Percentiles rank a stretch among this genome's conserved stretches.
Conservation (phyloP, 2,113 vertebrate species). For the Hiodon alosoides region DNA sequence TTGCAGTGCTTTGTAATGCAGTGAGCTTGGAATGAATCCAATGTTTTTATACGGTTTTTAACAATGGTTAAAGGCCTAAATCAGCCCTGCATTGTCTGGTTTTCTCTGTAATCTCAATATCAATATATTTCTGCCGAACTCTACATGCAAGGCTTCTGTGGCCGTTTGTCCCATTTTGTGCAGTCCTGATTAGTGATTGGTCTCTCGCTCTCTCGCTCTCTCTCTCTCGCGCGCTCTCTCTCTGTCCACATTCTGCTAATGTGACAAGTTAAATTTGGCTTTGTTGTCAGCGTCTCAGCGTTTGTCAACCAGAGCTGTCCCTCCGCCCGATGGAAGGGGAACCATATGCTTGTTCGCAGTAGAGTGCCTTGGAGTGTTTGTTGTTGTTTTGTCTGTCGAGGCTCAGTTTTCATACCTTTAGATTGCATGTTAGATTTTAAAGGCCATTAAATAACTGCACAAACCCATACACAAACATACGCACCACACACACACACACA, state of each 20-base stretch:
- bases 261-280: slow-evolving; percentile 61
- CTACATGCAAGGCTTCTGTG: too few species aligned
- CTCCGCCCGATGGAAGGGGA: slow-evolving; percentile 54
- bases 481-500: slow-evolving; percentile 27
- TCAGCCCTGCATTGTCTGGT: too few species aligned
- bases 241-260: slow-evolving; percentile 44
- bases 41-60: too few species aligned
- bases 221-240: not conserved
- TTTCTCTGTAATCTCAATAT: too few species aligned
- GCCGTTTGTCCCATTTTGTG: too few species aligned
- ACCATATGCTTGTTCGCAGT: slow-evolving; percentile 57
- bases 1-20: too few species aligned
- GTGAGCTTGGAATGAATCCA: too few species aligned
- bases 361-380: slow-evolving; percentile 37
- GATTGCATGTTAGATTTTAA: slow-evolving; percentile 47
- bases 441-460: slow-evolving; percentile 51
- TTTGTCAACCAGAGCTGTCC: slow-evolving; percentile 51
- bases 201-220: slow-evolving; percentile 32
- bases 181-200: too few species aligned
- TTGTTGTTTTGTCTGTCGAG: slow-evolving; percentile 31
- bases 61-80: too few species aligned
- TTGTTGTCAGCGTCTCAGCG: slow-evolving; percentile 52
- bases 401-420: slow-evolving; percentile 45
- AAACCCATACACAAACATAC: not conserved
- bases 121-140: too few species aligned